Evolutionary conservation across 2,888 invertebrate genomes (phyloP).

Genomic region (Brenthis daphne): DNA sequence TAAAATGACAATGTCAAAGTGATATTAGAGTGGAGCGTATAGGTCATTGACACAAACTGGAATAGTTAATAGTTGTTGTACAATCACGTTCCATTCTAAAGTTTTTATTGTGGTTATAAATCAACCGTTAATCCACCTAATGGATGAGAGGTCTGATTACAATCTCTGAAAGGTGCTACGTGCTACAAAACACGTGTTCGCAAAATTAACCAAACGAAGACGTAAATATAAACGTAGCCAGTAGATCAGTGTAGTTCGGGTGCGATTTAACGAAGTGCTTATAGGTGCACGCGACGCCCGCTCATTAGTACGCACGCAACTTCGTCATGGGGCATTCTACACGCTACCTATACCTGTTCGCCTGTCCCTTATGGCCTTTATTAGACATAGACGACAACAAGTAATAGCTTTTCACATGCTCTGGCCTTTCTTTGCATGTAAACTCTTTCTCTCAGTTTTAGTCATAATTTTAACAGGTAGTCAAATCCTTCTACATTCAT

Average conservation of each 20-base stretch:
- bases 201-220: slow-evolving; percentile 56
- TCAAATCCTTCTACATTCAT: slow-evolving; percentile 33
- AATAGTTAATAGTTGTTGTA: slow-evolving; percentile 51
- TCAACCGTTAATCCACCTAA: slow-evolving; percentile 41
- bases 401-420: slow-evolving; percentile 62
- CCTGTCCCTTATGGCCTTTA: slow-evolving; percentile 54
- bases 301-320: slow-evolving; percentile 77
- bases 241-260: slow-evolving; percentile 56
- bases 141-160: slow-evolving; percentile 39
- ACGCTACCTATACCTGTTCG: slow-evolving; percentile 48
- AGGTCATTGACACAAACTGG: slow-evolving; percentile 33
- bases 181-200: slow-evolving; percentile 46
- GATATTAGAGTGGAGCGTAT: slow-evolving; percentile 18
- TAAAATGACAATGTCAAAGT: slow-evolving; percentile 28
- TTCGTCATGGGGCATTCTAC: slow-evolving; percentile 44
- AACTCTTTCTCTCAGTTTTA: too few species aligned
- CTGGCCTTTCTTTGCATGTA: slow-evolving; percentile 13
- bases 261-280: slow-evolving; percentile 68
- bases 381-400: slow-evolving; percentile 60
- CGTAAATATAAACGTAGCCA: slow-evolving; percentile 53
- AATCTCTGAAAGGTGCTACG: slow-evolving; percentile 37
- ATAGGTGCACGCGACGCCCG: slow-evolving; percentile 72
- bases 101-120: slow-evolving; percentile 45
- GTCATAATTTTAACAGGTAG: slow-evolving; percentile 12
- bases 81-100: slow-evolving; percentile 42